A percentile compares a stretch with the other conserved stretches of the same genome.
Evolutionary conservation across 2,113 vertebrate species (phyloP).

Genomic region (Myotis yumanensis): DNA sequence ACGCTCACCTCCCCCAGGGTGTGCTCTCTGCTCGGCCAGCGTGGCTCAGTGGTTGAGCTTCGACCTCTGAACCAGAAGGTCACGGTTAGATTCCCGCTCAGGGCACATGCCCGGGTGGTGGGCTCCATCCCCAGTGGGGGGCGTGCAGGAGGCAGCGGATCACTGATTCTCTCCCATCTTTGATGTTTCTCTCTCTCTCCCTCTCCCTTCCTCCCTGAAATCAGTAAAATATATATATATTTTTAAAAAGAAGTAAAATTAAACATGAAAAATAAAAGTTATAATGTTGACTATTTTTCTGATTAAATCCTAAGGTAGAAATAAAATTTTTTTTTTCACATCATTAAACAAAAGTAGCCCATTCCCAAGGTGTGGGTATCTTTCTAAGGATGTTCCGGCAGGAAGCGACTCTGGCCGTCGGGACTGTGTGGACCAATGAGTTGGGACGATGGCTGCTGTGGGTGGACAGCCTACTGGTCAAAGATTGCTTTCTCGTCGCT

Average conservation of each 20-base stretch:
- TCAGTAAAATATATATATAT: not conserved
- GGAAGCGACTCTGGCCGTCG: not conserved
- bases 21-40: not conserved
- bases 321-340: conserved; percentile 11
- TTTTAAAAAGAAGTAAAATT: conserved; percentile 8
- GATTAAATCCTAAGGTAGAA: conserved; percentile 53
- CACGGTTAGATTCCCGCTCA: too few species aligned
- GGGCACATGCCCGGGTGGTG: too few species aligned
- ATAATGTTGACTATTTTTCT: conserved; percentile 41
- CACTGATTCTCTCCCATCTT: too few species aligned
- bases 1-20: conserved; percentile 23
- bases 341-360: too few species aligned
- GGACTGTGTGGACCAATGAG: not conserved
- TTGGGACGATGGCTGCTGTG: not conserved
- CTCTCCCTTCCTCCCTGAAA: too few species aligned
- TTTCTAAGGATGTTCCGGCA: not conserved
- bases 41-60: too few species aligned
- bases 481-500: conserved; percentile 11
- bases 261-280: conserved; percentile 26
- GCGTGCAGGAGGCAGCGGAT: too few species aligned
- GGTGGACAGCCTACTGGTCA: not conserved
- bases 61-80: too few species aligned
- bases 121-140: too few species aligned
- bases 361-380: not conserved
- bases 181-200: too few species aligned